Evolutionary conservation across 2,888 invertebrate species (phyloP).

Genomic region (Dysmachus trigonus): DNA sequence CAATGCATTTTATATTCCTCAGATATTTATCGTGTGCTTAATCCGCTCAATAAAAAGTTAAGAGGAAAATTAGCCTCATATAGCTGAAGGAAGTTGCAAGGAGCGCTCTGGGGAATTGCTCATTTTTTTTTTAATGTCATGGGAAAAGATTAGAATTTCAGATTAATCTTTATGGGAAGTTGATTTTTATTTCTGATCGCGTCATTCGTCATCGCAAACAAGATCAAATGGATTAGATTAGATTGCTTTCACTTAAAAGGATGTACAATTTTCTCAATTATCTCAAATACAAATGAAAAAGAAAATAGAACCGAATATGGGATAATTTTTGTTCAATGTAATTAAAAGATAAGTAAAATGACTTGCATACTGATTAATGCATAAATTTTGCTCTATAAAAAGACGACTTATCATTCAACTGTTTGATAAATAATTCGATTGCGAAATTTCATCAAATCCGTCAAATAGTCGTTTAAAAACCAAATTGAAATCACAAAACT

Average conservation of each 20-base stretch:
- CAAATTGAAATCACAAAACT: too few relatives aligned
- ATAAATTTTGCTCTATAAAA: too few relatives aligned
- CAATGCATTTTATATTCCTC: background rate
- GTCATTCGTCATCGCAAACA: background rate
- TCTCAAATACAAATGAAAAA: background rate
- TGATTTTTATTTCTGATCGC: background rate
- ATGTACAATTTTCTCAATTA: background rate
- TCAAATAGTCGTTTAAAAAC: too few relatives aligned
- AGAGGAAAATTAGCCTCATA: background rate
- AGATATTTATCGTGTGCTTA: background rate
- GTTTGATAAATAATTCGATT: too few relatives aligned
- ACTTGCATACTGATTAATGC: too few relatives aligned
- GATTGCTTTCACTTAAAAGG: background rate
- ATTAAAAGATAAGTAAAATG: background rate
- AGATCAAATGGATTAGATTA: background rate
- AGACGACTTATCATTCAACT: background rate
- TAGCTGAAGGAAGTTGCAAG: background rate
- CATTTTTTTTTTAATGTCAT: background rate
- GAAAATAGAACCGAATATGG: background rate
- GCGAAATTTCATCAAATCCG: too few relatives aligned
- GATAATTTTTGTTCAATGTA: background rate
- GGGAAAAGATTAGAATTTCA: background rate
- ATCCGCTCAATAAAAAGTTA: background rate
- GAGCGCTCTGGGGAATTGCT: background rate
- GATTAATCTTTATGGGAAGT: background rate